phyloP scores from a whole-genome alignment of 2,888 invertebrate genomes.

The Epinotia nisella region DNA sequence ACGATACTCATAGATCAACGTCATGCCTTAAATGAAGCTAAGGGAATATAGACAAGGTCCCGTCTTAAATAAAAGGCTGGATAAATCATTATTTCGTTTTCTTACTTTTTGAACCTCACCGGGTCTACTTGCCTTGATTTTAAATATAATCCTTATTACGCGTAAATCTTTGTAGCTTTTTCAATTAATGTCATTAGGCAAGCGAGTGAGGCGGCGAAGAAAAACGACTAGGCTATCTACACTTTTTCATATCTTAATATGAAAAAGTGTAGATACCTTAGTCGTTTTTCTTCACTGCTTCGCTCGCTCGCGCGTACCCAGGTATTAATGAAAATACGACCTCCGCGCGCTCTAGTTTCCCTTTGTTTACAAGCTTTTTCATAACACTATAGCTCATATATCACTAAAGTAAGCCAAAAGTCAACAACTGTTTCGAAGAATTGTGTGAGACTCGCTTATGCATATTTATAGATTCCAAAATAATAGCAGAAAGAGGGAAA shows the following conservation, averaged over 20 bases:
- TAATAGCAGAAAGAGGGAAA: not conserved
- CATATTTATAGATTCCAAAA: slow-evolving; percentile 8
- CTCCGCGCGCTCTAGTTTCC: slow-evolving; percentile 33
- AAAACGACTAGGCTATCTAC: too few relatives aligned
- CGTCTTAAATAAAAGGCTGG: slow-evolving; percentile 27
- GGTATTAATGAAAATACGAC: slow-evolving; percentile 39
- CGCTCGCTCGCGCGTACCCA: slow-evolving; percentile 5
- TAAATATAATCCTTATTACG: not conserved
- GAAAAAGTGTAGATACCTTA: not conserved
- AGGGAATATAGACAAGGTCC: slow-evolving; percentile 32
- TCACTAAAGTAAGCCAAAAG: slow-evolving; percentile 15
- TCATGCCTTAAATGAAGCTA: slow-evolving; percentile 28
- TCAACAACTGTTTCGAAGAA: slow-evolving; percentile 20
- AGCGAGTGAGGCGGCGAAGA: too few relatives aligned
- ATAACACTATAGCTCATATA: slow-evolving; percentile 6
- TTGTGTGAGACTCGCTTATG: slow-evolving; percentile 2
- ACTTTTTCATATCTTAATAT: too few relatives aligned
- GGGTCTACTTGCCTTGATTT: not conserved
- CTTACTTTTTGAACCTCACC: not conserved
- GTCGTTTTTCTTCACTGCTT: not conserved
- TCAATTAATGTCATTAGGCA: not conserved
- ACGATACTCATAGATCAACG: slow-evolving; percentile 37
- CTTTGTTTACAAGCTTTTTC: slow-evolving; percentile 29
- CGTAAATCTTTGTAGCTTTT: not conserved
- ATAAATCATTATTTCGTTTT: slow-evolving; percentile 21